phyloP scores from a whole-genome alignment of 2,797 vertebrate genomes.

The Syngnathus acus region DNA sequence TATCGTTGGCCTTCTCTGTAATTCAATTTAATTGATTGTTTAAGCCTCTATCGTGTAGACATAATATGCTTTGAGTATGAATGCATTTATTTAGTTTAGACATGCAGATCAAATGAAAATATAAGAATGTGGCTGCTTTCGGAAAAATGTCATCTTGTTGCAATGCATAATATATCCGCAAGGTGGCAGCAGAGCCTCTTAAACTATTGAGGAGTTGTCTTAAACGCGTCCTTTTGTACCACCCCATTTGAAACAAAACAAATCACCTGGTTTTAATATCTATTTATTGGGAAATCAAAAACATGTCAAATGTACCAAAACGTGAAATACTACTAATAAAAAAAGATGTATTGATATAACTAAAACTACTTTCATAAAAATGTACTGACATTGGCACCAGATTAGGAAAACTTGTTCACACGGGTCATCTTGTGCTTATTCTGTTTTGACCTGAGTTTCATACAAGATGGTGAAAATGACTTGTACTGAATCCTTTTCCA shows the following conservation, averaged over 20 bases:
- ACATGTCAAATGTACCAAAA: conserved; percentile 50
- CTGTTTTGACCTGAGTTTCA: neutral
- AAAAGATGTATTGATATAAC: conserved; percentile 38
- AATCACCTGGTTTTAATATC: neutral
- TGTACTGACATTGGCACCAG: conserved; percentile 49
- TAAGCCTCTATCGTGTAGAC: neutral
- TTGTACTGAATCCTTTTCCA: conserved; percentile 9
- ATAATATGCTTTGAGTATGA: neutral
- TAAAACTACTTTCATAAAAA: conserved; percentile 23
- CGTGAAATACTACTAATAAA: conserved; percentile 40
- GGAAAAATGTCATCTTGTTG: neutral
- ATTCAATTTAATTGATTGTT: neutral
- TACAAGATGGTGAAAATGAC: neutral
- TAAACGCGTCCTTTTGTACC: neutral
- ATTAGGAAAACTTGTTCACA: conserved; percentile 14
- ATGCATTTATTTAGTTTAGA: no score
- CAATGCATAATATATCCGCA: conserved; percentile 12
- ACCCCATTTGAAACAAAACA: neutral
- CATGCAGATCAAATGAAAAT: no score
- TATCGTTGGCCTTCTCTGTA: no score
- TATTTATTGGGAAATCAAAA: conserved; percentile 55
- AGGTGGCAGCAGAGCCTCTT: conserved; percentile 16
- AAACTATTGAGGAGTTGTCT: neutral
- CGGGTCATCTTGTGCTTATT: conserved; percentile 29
- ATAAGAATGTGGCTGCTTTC: neutral